Evolutionary conservation across 2,888 invertebrate genomes (phyloP), one percentile per base, ranked within the genome.

Genomic region (Pycnomerus fuliginosus): DNA sequence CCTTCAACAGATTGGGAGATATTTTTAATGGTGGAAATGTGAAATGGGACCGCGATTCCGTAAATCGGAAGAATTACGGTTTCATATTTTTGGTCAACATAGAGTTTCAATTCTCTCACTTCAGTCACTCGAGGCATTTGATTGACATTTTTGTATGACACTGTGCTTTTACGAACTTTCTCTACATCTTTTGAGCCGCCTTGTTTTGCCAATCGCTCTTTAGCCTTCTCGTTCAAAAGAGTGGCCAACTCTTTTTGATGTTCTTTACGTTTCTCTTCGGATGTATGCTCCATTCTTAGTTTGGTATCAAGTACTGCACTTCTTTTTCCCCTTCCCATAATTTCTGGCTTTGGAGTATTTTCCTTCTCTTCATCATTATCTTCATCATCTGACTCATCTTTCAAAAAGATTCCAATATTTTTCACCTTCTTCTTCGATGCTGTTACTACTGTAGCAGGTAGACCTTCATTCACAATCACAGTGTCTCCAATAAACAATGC

Each of bases 11-110:
- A 95, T 73, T 96, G 94, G 1, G 96, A 96, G 64, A 98, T 96
- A 71, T 99, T 99, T 78, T 99, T 99, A 38, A 99, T 93, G 3
- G 95, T 98, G 2, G 97, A 95, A 69, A 99, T 99, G 71, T 99
- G 99, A 73, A 95, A 99, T 38, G 99, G 98, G 47, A 95, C 94
- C 1, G 97, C 89, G 29, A 93, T 78, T 7, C 98, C 98, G 76
- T 93, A 98, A 58, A 99, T 84, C 1, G 99, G 99, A 65, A 99
- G 74, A 53, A 99, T 95, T n/a, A 99, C 89, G 1, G 97, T 96
- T 74, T 99, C 99, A 70, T 96, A 96, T 74, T 94, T 96, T 60
- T 88, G 87, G 76, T 97, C 95, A 56, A 99, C 98, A 77, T 85
- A 98, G 50, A 99, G 79, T 72, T 96, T 95, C 2, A 98, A 75